A percentile compares a stretch with the other conserved stretches of the same genome.
Evolutionary conservation across 2,888 invertebrate genomes (phyloP).

Genomic region (Chromoteleia sp.): DNA sequence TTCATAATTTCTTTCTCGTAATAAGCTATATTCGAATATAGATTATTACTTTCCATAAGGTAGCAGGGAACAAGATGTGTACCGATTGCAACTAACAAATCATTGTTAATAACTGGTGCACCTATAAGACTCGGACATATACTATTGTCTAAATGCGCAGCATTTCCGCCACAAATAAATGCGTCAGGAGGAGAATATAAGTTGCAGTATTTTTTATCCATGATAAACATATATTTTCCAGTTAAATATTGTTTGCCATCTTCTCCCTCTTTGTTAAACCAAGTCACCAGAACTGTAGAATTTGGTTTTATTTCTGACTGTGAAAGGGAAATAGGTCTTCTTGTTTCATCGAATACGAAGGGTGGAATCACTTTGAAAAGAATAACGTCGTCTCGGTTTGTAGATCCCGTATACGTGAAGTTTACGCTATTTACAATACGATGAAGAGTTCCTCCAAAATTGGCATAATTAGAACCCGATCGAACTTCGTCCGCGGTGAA

Average conservation of each 20-base stretch:
- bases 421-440: neutral
- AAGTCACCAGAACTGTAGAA: constrained; percentile 8
- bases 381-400: constrained; percentile 24
- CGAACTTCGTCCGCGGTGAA: constrained; percentile 14
- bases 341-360: constrained; percentile 23
- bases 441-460: constrained; percentile 37
- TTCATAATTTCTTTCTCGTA: neutral
- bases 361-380: constrained; percentile 28
- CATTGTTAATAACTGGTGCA: constrained; percentile 13
- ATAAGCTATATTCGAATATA: constrained; percentile 5
- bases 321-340: neutral
- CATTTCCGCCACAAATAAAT: constrained; percentile 28
- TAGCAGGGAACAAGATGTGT: neutral
- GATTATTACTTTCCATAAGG: neutral
- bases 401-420: neutral
- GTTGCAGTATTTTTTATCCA: constrained; percentile 1
- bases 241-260: constrained; percentile 10
- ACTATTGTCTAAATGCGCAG: constrained; percentile 5
- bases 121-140: constrained; percentile 8
- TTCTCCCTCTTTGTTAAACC: constrained; percentile 16
- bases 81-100: constrained; percentile 1
- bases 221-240: constrained; percentile 12
- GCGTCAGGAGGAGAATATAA: neutral
- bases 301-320: neutral
- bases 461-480: constrained; percentile 22